Percentiles rank a stretch among this genome's conserved stretches.
Evolutionary conservation across 23 tunicate genomes (phyloP).

Genomic region (Trididemnum clinides): DNA sequence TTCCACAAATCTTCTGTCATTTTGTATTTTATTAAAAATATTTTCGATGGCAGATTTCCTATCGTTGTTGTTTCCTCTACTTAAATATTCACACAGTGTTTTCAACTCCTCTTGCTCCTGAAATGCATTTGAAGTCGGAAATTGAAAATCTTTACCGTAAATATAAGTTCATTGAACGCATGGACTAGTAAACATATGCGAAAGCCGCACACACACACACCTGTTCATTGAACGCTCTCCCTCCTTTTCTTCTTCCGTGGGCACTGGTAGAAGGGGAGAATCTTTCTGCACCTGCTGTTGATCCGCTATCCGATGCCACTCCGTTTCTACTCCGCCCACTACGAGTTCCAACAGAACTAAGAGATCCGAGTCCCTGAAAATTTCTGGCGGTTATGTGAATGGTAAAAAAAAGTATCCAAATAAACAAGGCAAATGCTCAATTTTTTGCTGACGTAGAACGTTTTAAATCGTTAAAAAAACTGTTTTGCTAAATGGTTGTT

Average conservation of each 20-base stretch:
- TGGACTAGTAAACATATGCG: background rate
- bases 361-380: slow-evolving; percentile 67
- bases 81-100: slow-evolving; percentile 39
- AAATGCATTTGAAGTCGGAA: background rate
- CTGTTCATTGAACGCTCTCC: slow-evolving; percentile 22
- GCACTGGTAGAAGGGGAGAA: slow-evolving; percentile 14
- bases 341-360: slow-evolving; percentile 57
- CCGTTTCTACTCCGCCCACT: slow-evolving; percentile 13
- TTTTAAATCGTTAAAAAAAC: too few species aligned
- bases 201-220: background rate
- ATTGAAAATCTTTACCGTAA: background rate
- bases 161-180: background rate
- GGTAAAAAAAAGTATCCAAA: too few species aligned
- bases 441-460: too few species aligned
- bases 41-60: slow-evolving; percentile 35
- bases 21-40: slow-evolving; percentile 33
- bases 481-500: too few species aligned
- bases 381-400: too few species aligned
- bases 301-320: background rate
- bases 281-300: background rate
- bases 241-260: slow-evolving; percentile 7
- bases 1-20: slow-evolving; percentile 48
- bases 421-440: too few species aligned
- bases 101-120: slow-evolving; percentile 79
- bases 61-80: slow-evolving; percentile 23